Evolutionary conservation across 2,797 vertebrate species (phyloP).

Genomic region (Artibeus lituratus): DNA sequence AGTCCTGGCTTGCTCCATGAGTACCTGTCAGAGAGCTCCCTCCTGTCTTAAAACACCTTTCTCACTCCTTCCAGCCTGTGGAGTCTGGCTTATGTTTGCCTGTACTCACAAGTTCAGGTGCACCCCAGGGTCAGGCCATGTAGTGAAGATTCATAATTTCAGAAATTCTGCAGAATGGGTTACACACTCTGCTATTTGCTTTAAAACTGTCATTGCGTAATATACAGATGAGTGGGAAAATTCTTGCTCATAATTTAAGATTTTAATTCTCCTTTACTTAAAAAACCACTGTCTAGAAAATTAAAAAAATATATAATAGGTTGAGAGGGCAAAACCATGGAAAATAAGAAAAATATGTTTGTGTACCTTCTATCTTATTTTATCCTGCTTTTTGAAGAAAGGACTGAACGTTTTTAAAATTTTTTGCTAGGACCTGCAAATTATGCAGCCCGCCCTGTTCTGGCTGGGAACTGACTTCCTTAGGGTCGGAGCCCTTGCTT

Average conservation of each 20-base stretch:
- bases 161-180: background rate
- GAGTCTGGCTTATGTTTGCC: background rate
- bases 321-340: background rate
- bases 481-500: background rate
- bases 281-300: background rate
- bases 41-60: background rate
- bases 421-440: background rate
- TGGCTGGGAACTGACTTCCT: background rate
- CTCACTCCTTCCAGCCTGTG: background rate
- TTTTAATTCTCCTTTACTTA: background rate
- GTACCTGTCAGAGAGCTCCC: accelerated
- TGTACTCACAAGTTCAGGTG: background rate
- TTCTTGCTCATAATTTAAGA: background rate
- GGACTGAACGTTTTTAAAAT: background rate
- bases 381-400: background rate
- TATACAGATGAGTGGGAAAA: background rate
- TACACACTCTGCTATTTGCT: background rate
- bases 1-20: too few species aligned
- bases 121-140: background rate
- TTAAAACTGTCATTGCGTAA: background rate
- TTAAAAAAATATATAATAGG: background rate
- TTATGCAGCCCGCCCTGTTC: background rate
- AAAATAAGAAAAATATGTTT: background rate
- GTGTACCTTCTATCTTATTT: background rate
- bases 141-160: background rate